Base-by-base conservation (phyloP, 2,113 vertebrate species). In the Isurus oxyrinchus region DNA sequence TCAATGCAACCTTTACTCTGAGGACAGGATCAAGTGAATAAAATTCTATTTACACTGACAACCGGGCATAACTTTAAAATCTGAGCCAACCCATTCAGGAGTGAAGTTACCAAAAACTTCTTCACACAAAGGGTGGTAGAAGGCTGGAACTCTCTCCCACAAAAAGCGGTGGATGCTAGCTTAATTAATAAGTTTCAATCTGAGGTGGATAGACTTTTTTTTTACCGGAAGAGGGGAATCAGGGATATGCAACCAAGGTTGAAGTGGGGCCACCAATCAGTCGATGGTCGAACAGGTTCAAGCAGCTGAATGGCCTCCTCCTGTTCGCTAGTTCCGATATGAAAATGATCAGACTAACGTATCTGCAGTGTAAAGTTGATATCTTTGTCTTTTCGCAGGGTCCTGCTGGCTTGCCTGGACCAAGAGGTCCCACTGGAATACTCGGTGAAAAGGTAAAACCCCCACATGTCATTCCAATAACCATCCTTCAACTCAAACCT, bases 361-460 rank as follows among this genome's bases (percentile, higher is more conserved):
- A 7, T n/a, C 55, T 91, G 3, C 0, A 1, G 25, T 1, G 23
- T 23, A 21, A 40, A 5, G 53, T 25, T 95, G 53, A 63, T 91
- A 27, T 81, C 96, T 97, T 95, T 95, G 96, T 96, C 97, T 96
- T 93, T 97, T 23, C 97, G 31, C 97, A 99, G 99, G 99, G 99
- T 97, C 97, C 98, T 86, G 69, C 97, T 91, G 99, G 99, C 90
- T 97, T 98, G 97, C 98, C 98, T 96, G 99, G 99, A 97, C 98
- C 98, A 97, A 97, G 97, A 97, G 99, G 99, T 23, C 97, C 97
- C 14, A 96, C 98, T 84, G 99, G 99, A 97, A 98, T 97, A 97
- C 97, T 98, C 66, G 99, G 99, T 96, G 99, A 99, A 98, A 99
- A 99, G 98, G 99, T 99, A 98, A 97, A 96, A 40, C 4, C 49